Conservation (phyloP, 2,113 vertebrate genomes). For the Cololabis saira region DNA sequence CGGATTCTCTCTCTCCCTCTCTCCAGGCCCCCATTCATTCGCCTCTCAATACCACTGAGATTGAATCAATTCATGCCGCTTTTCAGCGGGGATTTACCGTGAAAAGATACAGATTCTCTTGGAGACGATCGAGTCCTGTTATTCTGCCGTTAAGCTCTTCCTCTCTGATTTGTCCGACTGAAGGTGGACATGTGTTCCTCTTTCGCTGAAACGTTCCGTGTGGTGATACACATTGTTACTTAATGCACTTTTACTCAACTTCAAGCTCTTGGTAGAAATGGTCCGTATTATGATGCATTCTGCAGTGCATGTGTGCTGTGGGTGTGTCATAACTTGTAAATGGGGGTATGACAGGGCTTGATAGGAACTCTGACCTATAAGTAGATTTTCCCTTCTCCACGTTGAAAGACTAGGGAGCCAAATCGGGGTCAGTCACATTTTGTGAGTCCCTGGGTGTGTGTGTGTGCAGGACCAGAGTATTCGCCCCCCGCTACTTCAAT, state of each 20-base stretch:
- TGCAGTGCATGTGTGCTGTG: conserved; percentile 9
- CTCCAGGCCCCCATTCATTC: conserved; percentile 51
- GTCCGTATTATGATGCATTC: conserved; percentile 1
- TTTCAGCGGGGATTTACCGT: conserved; percentile 67
- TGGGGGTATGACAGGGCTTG: conserved; percentile 48
- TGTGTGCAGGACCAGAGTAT: conserved; percentile 28
- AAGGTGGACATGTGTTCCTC: neutral
- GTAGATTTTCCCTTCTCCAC: conserved; percentile 51
- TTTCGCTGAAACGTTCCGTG: conserved; percentile 1
- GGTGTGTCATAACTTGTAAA: conserved; percentile 25
- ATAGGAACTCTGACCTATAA: conserved; percentile 62
- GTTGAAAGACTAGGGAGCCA: conserved; percentile 56
- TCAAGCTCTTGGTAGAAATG: neutral
- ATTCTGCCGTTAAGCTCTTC: conserved; percentile 19
- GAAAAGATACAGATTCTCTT: conserved; percentile 59
- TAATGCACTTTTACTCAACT: conserved; percentile 11
- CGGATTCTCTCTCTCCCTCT: conserved; percentile 15
- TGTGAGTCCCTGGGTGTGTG: conserved; percentile 34
- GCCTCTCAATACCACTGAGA: conserved; percentile 59
- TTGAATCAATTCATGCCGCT: conserved; percentile 62
- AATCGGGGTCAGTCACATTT: conserved; percentile 58
- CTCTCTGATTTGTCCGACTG: conserved; percentile 32
- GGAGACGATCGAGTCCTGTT: conserved; percentile 44
- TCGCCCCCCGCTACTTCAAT: conserved; percentile 2
- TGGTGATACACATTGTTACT: neutral